phyloP scores from a whole-genome alignment of 37 sponge, comb jelly and placozoan genomes.

The Aphrocallistes beatrix region DNA sequence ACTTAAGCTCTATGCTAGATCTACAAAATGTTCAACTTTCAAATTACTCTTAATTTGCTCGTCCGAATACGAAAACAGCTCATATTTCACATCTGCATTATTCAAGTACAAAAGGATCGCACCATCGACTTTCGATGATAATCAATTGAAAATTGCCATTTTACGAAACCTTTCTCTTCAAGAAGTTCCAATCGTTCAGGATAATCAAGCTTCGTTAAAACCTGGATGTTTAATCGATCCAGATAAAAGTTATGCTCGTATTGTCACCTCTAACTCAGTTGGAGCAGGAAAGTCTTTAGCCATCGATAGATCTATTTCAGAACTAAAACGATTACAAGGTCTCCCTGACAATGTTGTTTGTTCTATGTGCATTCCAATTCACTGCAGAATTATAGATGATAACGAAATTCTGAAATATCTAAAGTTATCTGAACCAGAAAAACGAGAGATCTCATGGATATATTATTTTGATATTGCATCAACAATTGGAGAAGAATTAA shows the following conservation, averaged over 20 bases:
- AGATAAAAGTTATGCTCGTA: background rate
- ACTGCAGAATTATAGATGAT: background rate
- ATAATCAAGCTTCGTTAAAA: background rate
- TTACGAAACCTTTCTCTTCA: background rate
- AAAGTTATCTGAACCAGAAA: background rate
- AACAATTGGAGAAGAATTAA: background rate
- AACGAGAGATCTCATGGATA: background rate
- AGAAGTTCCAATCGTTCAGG: background rate
- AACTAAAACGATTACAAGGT: background rate
- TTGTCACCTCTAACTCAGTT: background rate
- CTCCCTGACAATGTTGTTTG: background rate
- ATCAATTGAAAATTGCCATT: background rate
- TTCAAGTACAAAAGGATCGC: conserved; percentile 9
- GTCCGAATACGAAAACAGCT: background rate
- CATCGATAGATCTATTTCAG: background rate
- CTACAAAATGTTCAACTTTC: background rate
- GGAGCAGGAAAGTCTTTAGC: background rate
- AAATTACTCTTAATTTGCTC: background rate
- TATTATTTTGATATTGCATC: background rate
- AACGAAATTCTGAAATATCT: background rate
- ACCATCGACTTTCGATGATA: background rate
- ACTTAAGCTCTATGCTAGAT: background rate
- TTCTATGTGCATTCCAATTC: background rate
- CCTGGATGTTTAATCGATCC: background rate
- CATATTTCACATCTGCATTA: background rate